Conservation (phyloP, 2,888 invertebrate species). For the Heteropelma amictum region DNA sequence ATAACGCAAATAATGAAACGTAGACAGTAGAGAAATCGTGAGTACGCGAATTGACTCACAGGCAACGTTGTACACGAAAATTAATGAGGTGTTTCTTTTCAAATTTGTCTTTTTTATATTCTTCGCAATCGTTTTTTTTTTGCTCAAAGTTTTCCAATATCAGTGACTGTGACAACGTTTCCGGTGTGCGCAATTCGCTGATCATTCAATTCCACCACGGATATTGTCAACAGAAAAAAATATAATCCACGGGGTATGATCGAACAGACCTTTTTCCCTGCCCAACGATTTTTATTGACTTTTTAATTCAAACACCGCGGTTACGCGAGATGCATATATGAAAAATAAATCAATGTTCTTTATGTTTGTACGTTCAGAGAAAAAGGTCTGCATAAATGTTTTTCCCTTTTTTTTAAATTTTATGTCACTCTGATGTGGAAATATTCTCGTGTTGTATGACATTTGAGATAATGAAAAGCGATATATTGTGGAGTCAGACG, state of each 20-base stretch:
- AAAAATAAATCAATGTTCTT: no score
- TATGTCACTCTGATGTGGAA: not conserved
- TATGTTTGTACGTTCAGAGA: not conserved
- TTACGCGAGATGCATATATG: not conserved
- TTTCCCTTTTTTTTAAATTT: not conserved
- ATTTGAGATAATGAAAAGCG: constrained; percentile 8
- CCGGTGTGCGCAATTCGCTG: constrained; percentile 10
- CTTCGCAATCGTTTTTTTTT: not conserved
- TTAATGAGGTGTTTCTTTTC: not conserved
- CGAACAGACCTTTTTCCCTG: no score
- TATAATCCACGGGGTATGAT: no score
- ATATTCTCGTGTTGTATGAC: not conserved
- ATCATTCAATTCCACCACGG: constrained; percentile 18
- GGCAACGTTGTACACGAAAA: not conserved
- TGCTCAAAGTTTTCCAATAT: not conserved
- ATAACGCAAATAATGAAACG: not conserved
- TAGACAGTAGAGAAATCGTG: constrained; percentile 32
- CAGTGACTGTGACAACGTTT: not conserved
- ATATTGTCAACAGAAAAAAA: not conserved
- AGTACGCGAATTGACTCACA: constrained; percentile 29
- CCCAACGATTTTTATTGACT: not conserved
- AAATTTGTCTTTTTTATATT: not conserved
- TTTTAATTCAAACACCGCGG: not conserved
- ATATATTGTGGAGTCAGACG: not conserved
- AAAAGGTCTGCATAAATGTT: no score